A percentile compares a stretch with the other conserved stretches of the same genome.
These are phyloP conservation scores for Anarhynchus alexandrinus DNA, from an alignment of 2,113 vertebrate species.

Conservation along the genomic window DNA sequence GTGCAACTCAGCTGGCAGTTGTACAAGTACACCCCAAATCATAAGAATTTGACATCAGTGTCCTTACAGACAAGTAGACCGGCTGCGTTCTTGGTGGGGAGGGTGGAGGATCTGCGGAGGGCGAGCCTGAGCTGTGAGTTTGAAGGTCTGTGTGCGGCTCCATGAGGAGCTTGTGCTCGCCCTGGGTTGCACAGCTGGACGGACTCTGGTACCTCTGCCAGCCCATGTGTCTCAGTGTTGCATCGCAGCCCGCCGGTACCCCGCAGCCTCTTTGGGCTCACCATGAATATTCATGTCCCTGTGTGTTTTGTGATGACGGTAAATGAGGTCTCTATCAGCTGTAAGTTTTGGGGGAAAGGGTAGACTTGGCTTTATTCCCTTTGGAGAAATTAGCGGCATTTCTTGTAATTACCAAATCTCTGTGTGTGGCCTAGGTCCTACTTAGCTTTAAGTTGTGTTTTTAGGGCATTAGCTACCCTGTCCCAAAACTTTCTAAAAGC, in stretches of 20 bases:
- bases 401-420: not conserved
- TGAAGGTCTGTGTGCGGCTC: not conserved
- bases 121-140: accelerated
- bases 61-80: not conserved
- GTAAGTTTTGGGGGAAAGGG: not conserved
- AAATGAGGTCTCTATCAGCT: not conserved
- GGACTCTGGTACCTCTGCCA: not conserved
- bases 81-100: not conserved
- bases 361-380: not conserved
- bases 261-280: not conserved
- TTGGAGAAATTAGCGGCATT: not conserved
- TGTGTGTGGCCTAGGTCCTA: not conserved
- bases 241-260: not conserved
- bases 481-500: not conserved
- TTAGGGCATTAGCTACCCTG: not conserved
- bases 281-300: not conserved
- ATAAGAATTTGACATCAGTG: not conserved
- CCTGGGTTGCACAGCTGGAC: not conserved
- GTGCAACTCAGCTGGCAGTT: not conserved
- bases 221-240: not conserved
- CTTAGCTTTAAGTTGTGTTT: not conserved
- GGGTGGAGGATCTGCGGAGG: not conserved
- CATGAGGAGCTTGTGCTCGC: not conserved
- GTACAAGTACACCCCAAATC: not conserved
- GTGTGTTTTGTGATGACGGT: not conserved